Evolutionary conservation across 2,797 vertebrate species (phyloP), one percentile per base, ranked within the genome.

Genomic region (Acanthornis magna): DNA sequence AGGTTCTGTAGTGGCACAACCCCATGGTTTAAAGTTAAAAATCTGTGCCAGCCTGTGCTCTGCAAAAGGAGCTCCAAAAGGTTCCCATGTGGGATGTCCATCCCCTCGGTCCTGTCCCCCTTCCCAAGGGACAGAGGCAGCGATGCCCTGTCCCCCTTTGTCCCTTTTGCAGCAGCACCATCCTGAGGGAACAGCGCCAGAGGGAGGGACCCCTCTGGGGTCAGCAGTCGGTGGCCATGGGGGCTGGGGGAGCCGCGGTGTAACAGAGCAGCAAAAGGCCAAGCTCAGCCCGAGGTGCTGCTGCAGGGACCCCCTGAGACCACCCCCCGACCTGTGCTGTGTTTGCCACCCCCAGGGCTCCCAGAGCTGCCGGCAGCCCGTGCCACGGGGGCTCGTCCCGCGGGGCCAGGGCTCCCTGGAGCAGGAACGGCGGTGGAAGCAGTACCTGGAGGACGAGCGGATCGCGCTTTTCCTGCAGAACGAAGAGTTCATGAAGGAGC

Each of bases 381-480:
- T n/a, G 43, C 62, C 60, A 0, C 91, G 93, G 14, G 95, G 95
- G 4, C 94, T 70, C 0, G 0, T 15, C 53, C 81, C 96, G 1
- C 93, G 96, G 13, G 62, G 97, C 13, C 98, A 94, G 51, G 96
- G 94, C 34, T 92, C 91, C 4, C 92, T 95, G 36, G 99, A 99
- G 92, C 99, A 99, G 96, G 99, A 99, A 95, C 98, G 98, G 67
- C 99, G 98, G 27, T 98, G 99, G 95, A 99, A 99, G 97, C 99
- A 99, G 98, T 99, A 99, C 96, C 97, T 99, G 95, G 98, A 99
- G 68, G 99, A 99, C 0, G 99, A 99, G 96, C 98, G 99, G 58
- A 99, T 99, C 2, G 99, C 99, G 0, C 98, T 99, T 42, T 99
- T 99, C 94, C 98, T 99, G 91, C 99, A 99, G 97, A 99, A 99